Evolutionary conservation across 2,113 vertebrate species (phyloP), one percentile per base, ranked within the genome.

Genomic region (Atherinomorus stipes): DNA sequence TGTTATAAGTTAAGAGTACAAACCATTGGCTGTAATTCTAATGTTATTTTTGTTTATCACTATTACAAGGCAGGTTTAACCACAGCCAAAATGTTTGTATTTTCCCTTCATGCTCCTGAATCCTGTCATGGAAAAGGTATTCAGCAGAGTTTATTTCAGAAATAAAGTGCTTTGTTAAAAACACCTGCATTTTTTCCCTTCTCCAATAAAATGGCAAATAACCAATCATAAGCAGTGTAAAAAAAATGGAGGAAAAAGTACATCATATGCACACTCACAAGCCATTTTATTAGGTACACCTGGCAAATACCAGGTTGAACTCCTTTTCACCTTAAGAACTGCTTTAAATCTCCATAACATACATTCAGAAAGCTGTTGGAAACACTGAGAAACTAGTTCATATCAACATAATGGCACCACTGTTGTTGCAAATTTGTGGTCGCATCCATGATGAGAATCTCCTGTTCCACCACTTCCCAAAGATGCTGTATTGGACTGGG

Each of bases 81-180:
- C 25, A 40, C 40, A 71, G 77, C 59, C 38, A 23, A 71, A 52
- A 69, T 38, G 23, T 65, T 68, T 77, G 40, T 56, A 2, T 47
- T 22, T 7, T 86, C 16, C 54, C 4, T 5, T 60, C 25, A 7
- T 56, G 49, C 42, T 71, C 63, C 49, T 0, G 11, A 58, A 51
- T 65, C 65, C 64, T 50, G 10, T 49, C 47, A 44, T 22, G 25
- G 28, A 31, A 40, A 19, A 34, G 64, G 42, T 65, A 49, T 12
- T 59, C 73, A 76, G 77, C 63, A 54, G 54, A 74, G 70, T 76
- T 67, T 70, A 59, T 51, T 87, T 78, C 15, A 81, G 47, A 71
- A 87, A 91, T 88, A 91, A 92, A 89, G 76, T 90, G 72, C 77
- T 80, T 77, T 71, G 64, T 80, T 78, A 53, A 74, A 84, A 81